These are phyloP conservation scores for Arctopsyche grandis DNA, from an alignment of 1,140 invertebrate genomes.

Conservation along the genomic window DNA sequence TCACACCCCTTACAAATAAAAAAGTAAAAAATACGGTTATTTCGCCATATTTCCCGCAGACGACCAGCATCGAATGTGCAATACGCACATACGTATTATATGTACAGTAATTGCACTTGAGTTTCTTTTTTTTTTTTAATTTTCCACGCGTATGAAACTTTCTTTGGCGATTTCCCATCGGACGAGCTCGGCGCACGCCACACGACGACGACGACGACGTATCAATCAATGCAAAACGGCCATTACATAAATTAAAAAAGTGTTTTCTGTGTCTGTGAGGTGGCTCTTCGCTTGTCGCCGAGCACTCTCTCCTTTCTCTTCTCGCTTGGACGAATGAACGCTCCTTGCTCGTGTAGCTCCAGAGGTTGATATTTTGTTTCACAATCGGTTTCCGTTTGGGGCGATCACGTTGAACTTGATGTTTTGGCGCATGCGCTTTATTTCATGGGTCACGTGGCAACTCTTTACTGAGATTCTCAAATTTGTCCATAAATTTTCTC, in stretches of 20 bases:
- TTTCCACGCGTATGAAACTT: conserved; percentile 11
- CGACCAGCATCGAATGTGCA: background rate
- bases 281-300: background rate
- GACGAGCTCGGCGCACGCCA: background rate
- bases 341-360: background rate
- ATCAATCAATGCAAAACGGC: conserved; percentile 25
- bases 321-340: background rate
- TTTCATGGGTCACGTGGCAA: background rate
- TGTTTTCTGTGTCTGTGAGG: background rate
- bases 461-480: no score
- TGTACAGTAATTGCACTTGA: background rate
- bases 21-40: background rate
- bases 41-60: background rate
- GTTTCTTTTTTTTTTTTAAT: conserved; percentile 1
- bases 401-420: conserved; percentile 10
- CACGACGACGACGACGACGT: background rate
- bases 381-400: background rate
- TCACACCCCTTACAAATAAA: background rate
- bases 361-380: conserved; percentile 18
- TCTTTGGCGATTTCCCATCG: conserved; percentile 27
- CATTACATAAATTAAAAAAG: conserved; percentile 21
- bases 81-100: background rate
- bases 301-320: conserved; percentile 17
- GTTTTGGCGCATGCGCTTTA: background rate
- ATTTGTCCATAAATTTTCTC: no score